phyloP scores from a whole-genome alignment of 2,113 vertebrate species.

The Chascanopsetta lugubris region DNA sequence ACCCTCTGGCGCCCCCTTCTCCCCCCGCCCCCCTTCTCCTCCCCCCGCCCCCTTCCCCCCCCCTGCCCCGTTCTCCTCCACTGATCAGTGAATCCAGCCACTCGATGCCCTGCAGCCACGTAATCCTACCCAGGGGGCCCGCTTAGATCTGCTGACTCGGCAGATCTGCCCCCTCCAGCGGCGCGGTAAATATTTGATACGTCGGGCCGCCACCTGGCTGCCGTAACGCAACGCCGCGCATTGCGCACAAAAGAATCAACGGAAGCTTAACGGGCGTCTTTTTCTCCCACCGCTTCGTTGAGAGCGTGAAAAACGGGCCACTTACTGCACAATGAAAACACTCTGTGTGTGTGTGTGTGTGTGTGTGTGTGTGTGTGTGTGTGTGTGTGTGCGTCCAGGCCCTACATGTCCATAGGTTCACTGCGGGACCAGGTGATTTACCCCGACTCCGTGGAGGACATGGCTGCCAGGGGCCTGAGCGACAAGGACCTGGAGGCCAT shows the following conservation, averaged over 20 bases:
- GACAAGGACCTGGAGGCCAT: conserved; percentile 92
- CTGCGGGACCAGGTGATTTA: conserved; percentile 98
- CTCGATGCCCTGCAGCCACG: not conserved
- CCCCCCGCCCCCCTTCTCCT: too few relatives aligned
- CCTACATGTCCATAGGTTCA: conserved; percentile 96
- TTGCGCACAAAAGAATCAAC: not conserved
- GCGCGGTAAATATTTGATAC: conserved; percentile 77
- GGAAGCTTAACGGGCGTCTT: conserved; percentile 5
- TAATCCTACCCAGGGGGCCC: conserved; percentile 25
- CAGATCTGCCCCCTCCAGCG: conserved; percentile 43
- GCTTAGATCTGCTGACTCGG: conserved; percentile 18
- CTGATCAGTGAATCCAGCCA: not conserved
- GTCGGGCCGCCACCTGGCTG: conserved; percentile 36
- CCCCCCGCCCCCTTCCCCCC: too few relatives aligned
- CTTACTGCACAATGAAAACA: conserved; percentile 30
- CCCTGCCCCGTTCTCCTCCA: too few relatives aligned
- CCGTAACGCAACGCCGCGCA: conserved; percentile 32
- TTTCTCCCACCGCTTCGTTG: not conserved
- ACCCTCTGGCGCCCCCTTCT: too few relatives aligned
- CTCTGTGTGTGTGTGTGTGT: conserved; percentile 11
- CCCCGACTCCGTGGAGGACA: conserved; percentile 92
- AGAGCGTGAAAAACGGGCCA: not conserved
- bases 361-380: conserved; percentile 19
- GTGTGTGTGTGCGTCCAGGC: conserved; percentile 77
- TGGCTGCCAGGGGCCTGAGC: conserved; percentile 87